Evolutionary conservation across 2,113 vertebrate species (phyloP), one percentile per base, ranked within the genome.

Genomic region (Vireo altiloquus): DNA sequence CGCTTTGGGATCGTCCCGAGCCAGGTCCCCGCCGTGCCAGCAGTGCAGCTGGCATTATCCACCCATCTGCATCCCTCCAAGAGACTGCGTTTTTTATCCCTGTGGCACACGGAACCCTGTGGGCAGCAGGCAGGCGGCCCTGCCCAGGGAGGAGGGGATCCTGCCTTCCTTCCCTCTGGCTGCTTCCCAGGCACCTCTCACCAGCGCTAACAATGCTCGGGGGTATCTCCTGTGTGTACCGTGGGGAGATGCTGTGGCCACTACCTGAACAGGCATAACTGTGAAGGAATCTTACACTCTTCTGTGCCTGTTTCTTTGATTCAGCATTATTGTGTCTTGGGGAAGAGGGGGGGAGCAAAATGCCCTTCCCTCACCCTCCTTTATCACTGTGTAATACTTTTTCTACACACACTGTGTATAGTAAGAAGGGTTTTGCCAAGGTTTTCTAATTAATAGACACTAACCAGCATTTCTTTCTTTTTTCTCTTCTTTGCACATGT

Each of bases 251-350:
- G 83, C 88, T 75, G 77, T 30, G 61, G 57, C 78, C 7, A 7
- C 75, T 82, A 11, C 79, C 89, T 68, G 46, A 79, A 65, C 61
- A 84, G 94, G 19, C 7, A 3, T 61, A 25, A 90, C 95, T 95
- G 91, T 95, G 95, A 96, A 94, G 86, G 90, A 94, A 90, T 82
- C 76, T 85, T 87, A 89, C 44, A 65, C 93, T 92, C 68, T 87
- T 52, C 90, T 92, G 96, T 97, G 97, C 96, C 96, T 97, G 90
- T 95, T 92, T 87, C 83, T 94, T 77, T 70, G 60, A 96, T 91
- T 92, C 93, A 91, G 71, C 86, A 13, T 95, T 95, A 63, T 59
- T 15, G 82, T 93, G 90, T 95, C 90, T 95, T 79, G 76, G 75
- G 96, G 77, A 69, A 54, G 27, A 64, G 64, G 39, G 6, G 54